These are phyloP conservation scores for Callinectes sapidus DNA, from an alignment of 2,888 invertebrate species.

Conservation along the genomic window DNA sequence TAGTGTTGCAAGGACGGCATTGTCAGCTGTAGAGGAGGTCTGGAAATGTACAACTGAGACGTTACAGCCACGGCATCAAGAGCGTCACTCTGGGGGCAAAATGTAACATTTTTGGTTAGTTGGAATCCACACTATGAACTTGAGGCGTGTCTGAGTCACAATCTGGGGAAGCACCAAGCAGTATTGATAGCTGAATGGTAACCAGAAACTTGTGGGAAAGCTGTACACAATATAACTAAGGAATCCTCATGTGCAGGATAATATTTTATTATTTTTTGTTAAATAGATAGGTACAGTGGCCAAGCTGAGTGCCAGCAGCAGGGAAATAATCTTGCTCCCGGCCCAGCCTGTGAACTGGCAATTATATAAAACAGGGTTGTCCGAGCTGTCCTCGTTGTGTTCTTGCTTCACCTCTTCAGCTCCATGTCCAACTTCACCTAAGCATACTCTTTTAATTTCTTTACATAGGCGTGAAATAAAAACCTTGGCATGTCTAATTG, in stretches of 20 bases:
- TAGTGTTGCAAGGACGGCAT: not conserved
- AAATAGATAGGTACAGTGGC: not conserved
- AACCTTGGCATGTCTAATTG: constrained; percentile 29
- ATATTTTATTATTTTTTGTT: not conserved
- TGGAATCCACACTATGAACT: not conserved
- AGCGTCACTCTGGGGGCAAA: not conserved
- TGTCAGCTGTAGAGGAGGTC: not conserved
- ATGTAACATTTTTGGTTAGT: not conserved
- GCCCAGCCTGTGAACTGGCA: not conserved
- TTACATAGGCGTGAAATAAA: constrained; percentile 44
- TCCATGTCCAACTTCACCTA: not conserved
- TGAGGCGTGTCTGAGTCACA: not conserved
- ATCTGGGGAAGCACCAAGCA: constrained; percentile 22
- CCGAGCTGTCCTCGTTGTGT: constrained; percentile 48
- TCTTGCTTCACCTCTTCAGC: constrained; percentile 41
- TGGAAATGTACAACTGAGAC: constrained; percentile 14
- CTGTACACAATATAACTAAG: constrained; percentile 1
- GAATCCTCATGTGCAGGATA: not conserved
- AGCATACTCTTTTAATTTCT: constrained; percentile 28
- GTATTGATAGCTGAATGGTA: constrained; percentile 22
- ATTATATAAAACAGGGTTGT: constrained; percentile 49
- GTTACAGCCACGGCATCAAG: constrained; percentile 9
- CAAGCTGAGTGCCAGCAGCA: not conserved
- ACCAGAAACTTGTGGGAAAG: constrained; percentile 3
- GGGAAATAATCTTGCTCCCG: constrained; percentile 23